Conservation (phyloP, 2,113 vertebrate species). For the Microtus oregoni region DNA sequence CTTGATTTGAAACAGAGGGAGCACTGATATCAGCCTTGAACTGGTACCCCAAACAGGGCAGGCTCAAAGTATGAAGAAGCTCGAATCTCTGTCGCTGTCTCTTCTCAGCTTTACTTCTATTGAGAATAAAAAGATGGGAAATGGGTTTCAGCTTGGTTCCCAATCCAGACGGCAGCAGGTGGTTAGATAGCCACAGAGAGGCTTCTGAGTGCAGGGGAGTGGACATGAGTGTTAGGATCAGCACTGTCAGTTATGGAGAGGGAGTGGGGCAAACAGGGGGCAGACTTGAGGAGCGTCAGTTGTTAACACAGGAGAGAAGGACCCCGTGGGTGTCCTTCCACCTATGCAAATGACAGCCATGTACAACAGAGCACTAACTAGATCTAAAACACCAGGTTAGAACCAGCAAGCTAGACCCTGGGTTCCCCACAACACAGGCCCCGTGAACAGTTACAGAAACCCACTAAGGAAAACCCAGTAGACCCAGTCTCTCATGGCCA, state of each 20-base stretch:
- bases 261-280: not conserved
- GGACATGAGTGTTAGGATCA: not conserved
- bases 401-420: not conserved
- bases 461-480: not conserved
- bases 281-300: not conserved
- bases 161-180: not conserved
- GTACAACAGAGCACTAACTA: not conserved
- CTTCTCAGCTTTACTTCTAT: not conserved
- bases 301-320: not conserved
- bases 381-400: not conserved
- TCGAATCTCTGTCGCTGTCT: not conserved
- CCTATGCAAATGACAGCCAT: not conserved
- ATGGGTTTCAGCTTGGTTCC: not conserved
- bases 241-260: not conserved
- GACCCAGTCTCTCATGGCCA: not conserved
- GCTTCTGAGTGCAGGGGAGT: not conserved
- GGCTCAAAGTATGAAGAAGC: conserved; percentile 55
- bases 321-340: not conserved
- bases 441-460: not conserved
- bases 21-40: conserved; percentile 76
- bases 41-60: conserved; percentile 26
- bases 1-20: conserved; percentile 62
- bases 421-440: not conserved
- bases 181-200: not conserved
- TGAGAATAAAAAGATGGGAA: not conserved